These are phyloP conservation scores for Pardosa pseudoannulata DNA, from an alignment of 2,888 invertebrate genomes.

Conservation along the genomic window DNA sequence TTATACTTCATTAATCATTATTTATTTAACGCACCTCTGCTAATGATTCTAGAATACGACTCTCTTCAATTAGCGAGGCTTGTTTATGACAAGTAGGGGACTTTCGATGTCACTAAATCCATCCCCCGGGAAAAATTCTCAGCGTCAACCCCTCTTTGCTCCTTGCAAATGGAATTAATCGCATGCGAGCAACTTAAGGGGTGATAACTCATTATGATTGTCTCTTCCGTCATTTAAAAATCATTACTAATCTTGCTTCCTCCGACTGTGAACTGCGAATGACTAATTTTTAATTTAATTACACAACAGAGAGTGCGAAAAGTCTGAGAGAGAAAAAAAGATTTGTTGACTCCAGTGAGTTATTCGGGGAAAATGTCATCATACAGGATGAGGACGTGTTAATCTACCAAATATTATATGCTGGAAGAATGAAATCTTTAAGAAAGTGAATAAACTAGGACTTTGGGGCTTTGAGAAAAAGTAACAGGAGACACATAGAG, in stretches of 20 bases:
- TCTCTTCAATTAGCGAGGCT: slow-evolving; percentile 11
- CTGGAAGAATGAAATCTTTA: no score
- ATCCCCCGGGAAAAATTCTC: background rate
- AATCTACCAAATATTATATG: no score
- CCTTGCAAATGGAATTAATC: background rate
- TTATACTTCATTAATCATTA: background rate
- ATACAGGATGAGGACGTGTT: no score
- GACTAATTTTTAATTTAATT: no score
- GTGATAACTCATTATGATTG: slow-evolving; percentile 13
- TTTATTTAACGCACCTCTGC: background rate
- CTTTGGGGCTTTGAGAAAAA: no score
- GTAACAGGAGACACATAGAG: no score
- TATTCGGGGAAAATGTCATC: no score
- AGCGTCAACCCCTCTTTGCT: background rate
- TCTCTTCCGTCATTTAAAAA: background rate
- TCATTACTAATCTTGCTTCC: background rate
- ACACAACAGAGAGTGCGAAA: no score
- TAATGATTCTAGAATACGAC: background rate
- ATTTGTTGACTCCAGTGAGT: no score
- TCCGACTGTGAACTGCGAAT: no score
- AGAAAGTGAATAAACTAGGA: no score
- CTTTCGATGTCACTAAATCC: background rate
- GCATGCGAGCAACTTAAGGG: background rate
- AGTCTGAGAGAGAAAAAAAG: no score
- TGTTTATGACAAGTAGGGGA: slow-evolving; percentile 5